Conservation (phyloP, 1,140 invertebrate species). For the Paracyclopina nana region DNA sequence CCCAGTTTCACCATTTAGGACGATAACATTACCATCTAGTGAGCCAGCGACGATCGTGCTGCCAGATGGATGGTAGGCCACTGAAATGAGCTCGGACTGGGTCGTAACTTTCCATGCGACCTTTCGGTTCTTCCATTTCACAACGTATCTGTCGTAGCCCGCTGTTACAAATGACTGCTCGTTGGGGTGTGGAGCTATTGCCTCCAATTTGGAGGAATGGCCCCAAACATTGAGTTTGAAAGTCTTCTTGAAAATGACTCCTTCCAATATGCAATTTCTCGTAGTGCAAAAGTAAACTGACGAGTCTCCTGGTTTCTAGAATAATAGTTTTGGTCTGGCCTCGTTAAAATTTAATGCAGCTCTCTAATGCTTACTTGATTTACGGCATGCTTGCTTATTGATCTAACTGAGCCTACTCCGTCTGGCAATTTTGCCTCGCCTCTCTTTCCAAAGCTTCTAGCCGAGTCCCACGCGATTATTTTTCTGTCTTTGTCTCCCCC, state of each 20-base stretch:
- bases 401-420: constrained; percentile 52
- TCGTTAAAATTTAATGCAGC: too few species aligned
- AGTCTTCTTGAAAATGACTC: constrained; percentile 57
- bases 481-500: constrained; percentile 71
- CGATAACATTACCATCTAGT: constrained; percentile 61
- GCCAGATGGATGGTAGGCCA: constrained; percentile 69
- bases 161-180: constrained; percentile 80
- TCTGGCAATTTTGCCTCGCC: constrained; percentile 73
- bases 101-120: constrained; percentile 72
- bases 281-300: constrained; percentile 81
- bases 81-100: constrained; percentile 55
- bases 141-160: constrained; percentile 73
- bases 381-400: constrained; percentile 68
- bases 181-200: constrained; percentile 65
- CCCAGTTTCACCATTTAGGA: constrained; percentile 60
- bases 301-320: constrained; percentile 57
- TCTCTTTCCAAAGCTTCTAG: constrained; percentile 72
- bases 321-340: too few species aligned
- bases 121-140: constrained; percentile 66
- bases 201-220: constrained; percentile 72
- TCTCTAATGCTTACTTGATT: too few species aligned
- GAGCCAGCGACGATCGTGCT: constrained; percentile 65
- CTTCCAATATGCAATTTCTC: constrained; percentile 74
- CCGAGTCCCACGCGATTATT: constrained; percentile 73
- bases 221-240: constrained; percentile 78